Conservation (phyloP, 2,113 vertebrate genomes). For the Xenopus borealis region DNA sequence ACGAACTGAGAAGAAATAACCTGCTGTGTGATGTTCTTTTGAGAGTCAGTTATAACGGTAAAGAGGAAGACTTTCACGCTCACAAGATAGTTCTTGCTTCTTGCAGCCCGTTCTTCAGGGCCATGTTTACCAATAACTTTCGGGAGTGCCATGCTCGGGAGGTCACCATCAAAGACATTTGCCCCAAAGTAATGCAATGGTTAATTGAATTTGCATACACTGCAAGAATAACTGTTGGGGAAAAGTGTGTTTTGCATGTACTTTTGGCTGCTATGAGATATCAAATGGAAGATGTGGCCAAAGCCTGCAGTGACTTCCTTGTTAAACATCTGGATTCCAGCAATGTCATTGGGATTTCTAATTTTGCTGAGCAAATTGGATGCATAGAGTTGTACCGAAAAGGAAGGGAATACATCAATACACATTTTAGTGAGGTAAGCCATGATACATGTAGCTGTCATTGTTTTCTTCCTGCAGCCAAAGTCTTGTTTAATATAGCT, state of each 20-base stretch:
- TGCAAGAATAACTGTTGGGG: constrained; percentile 71
- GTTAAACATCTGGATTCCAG: constrained; percentile 68
- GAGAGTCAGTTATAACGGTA: constrained; percentile 67
- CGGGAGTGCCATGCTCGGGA: constrained; percentile 67
- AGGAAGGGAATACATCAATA: constrained; percentile 72
- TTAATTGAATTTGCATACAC: constrained; percentile 80
- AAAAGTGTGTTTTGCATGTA: constrained; percentile 71
- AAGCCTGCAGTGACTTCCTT: constrained; percentile 75
- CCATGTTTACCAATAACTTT: constrained; percentile 80
- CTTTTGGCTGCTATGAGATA: constrained; percentile 74
- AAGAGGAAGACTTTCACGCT: constrained; percentile 67
- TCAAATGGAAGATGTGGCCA: constrained; percentile 74
- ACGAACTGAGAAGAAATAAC: constrained; percentile 67
- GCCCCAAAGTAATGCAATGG: constrained; percentile 69
- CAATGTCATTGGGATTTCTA: constrained; percentile 75
- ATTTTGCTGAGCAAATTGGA: constrained; percentile 73
- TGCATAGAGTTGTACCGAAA: constrained; percentile 65
- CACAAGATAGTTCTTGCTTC: constrained; percentile 76
- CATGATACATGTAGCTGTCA: no score
- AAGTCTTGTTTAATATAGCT: no score
- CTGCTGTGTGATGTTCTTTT: constrained; percentile 73
- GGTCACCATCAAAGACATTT: constrained; percentile 70
- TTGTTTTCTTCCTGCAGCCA: no score
- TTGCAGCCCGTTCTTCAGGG: constrained; percentile 76
- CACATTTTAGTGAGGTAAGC: constrained; percentile 74